Conservation (phyloP, 1,140 invertebrate genomes). For the Pachyrhynchus sulphureomaculatus region DNA sequence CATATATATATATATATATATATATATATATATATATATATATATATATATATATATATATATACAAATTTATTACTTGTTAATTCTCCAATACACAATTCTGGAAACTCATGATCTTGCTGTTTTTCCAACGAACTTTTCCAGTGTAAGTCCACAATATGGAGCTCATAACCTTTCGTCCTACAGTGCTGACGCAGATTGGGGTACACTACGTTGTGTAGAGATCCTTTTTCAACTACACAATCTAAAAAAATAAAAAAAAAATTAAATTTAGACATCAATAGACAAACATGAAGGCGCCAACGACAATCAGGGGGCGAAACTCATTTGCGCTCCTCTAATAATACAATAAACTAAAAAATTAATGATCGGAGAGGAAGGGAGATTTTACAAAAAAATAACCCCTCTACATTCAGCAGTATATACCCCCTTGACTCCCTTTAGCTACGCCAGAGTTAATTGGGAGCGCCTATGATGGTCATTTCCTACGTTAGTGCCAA, state of each 20-base stretch:
- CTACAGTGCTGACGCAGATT: slow-evolving; percentile 60
- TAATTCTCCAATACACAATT: slow-evolving; percentile 72
- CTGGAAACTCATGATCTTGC: slow-evolving; percentile 70
- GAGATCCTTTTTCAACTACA: slow-evolving; percentile 63
- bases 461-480: too few species aligned
- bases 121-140: slow-evolving; percentile 66
- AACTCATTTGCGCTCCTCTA: too few species aligned
- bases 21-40: slow-evolving; percentile 7
- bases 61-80: slow-evolving; percentile 54
- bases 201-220: slow-evolving; percentile 67
- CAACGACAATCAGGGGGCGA: too few species aligned
- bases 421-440: too few species aligned
- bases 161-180: slow-evolving; percentile 65
- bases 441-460: too few species aligned
- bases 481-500: too few species aligned
- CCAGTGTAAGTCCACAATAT: slow-evolving; percentile 71
- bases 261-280: neutral
- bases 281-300: too few species aligned
- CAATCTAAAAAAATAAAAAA: slow-evolving; percentile 57
- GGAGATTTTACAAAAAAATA: too few species aligned
- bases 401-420: too few species aligned
- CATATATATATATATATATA: slow-evolving; percentile 7
- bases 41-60: slow-evolving; percentile 7
- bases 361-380: too few species aligned
- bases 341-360: too few species aligned